Percentiles rank a stretch among this genome's conserved stretches.
Conservation (phyloP, 2,888 invertebrate species). For the Scaptomyza reducta region DNA sequence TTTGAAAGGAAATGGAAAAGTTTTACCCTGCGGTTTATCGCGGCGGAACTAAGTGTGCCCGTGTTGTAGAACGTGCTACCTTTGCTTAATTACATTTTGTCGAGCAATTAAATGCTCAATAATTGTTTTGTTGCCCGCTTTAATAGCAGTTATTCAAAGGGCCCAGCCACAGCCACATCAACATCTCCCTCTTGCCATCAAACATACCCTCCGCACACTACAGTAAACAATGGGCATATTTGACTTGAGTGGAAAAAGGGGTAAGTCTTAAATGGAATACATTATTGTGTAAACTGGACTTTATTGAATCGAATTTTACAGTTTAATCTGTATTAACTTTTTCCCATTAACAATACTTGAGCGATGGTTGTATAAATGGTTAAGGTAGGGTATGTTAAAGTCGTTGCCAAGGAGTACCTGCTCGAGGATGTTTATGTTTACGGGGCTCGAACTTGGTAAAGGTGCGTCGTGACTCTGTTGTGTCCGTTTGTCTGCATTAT, state of each 20-base stretch:
- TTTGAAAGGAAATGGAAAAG: slow-evolving; percentile 48
- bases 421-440: slow-evolving; percentile 26
- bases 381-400: slow-evolving; percentile 23
- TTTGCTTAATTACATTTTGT: slow-evolving; percentile 76
- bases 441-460: slow-evolving; percentile 41
- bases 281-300: neutral
- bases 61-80: slow-evolving; percentile 56
- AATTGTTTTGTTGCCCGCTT: slow-evolving; percentile 77
- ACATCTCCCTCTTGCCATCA: slow-evolving; percentile 5
- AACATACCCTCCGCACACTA: neutral
- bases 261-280: neutral
- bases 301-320: neutral
- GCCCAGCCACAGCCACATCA: slow-evolving; percentile 35
- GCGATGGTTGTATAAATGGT: neutral
- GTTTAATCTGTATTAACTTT: neutral
- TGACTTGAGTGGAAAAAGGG: neutral
- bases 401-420: neutral
- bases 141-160: slow-evolving; percentile 76
- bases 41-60: slow-evolving; percentile 24
- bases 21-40: slow-evolving; percentile 61
- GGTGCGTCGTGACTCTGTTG: slow-evolving; percentile 50
- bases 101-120: slow-evolving; percentile 78
- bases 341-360: neutral
- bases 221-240: neutral
- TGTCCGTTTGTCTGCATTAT: slow-evolving; percentile 67